Evolutionary conservation across 2,797 vertebrate species (phyloP), one percentile per base, ranked within the genome.

Genomic region (Coracias cyanogaster): DNA sequence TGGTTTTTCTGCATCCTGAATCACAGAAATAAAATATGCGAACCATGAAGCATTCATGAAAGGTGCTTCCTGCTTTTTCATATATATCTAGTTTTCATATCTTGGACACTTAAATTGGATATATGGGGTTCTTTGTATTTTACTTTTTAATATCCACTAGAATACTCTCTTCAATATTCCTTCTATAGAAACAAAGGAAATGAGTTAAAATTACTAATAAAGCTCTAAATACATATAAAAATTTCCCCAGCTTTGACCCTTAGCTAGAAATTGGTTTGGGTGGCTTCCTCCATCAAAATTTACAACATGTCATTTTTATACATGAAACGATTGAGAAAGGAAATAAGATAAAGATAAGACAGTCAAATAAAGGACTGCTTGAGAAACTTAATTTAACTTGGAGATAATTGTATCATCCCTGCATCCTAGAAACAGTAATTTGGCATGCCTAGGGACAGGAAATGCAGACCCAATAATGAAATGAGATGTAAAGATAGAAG

Each of bases 141-240:
- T 86, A 69, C 45, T 84, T 97, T 96, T 96, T 82, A 91, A 93
- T 95, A 95, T 82, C 60, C 17, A 72, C 64, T 82, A 84, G 61
- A 61, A 33, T 55, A 62, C 64, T 94, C 19, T 76, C 35, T 88
- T 80, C 37, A 39, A 79, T 66, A 88, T 92, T 93, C 39, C 33
- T 78, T 77, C 61, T 33, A 57, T 10, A 79, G 33, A 84, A 95
- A 86, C 62, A 91, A 85, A 96, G 81, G 85, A 95, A 96, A 67
- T 91, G 25, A 77, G 21, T 45, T 82, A 82, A 93, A 93, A 90
- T 26, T 67, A 55, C 80, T 95, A 79, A 95, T 79, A 96, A 70
- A 94, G 74, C 19, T 82, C 90, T 62, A 88, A 74, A 83, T 66
- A 78, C 51, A 87, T 85, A 85, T 55, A 81, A 79, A 91, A 82